Evolutionary conservation across 1,140 invertebrate genomes (phyloP), one percentile per base, ranked within the genome.

Genomic region (Drosophila carrolli): DNA sequence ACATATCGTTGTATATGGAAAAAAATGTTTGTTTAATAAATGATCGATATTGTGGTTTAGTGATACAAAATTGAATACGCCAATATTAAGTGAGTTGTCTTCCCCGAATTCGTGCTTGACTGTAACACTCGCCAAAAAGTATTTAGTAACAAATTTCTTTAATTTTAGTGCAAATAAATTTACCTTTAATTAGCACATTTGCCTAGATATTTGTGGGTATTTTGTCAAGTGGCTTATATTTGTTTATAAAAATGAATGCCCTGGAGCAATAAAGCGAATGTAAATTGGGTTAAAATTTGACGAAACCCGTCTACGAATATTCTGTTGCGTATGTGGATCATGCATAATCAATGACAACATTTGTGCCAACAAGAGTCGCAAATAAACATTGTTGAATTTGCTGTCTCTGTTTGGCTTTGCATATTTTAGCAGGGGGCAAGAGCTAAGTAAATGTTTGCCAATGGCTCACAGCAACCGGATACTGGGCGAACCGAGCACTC

Each of bases 281-380:
- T 23, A 71, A 71, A 72, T 58, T 71, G 66, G 68, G 65, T 72
- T 71, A 58, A 72, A 72, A 58, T 72, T 72, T 71, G 53, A 71
- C 32, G 53, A 70, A 71, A 40, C 29, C 44, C 63, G 32, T 68
- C 54, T 27, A 10, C 14, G 11, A 40, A 50, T 32, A 50, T 48
- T 48, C 48, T 29, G 7, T 9, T 32, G 41, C 11, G 27, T 58
- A 75, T 75, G 23, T 75, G 40, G 71, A 65, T 75, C 72, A 62
- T 75, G 53, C 71, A 65, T 75, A 65, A 75, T 75, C 72, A 75
- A 67, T 67, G 60, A 54, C 54, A 67, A 43, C 72, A 75, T 75
- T 76, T 75, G 47, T 67, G 47, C 62, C 48, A 75, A 75, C 54
- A 75, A 54, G 72, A 75, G 60, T 46, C 66, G 68, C 66, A 72